Conservation (phyloP, 2,888 invertebrate genomes). For the Rapana venosa region DNA sequence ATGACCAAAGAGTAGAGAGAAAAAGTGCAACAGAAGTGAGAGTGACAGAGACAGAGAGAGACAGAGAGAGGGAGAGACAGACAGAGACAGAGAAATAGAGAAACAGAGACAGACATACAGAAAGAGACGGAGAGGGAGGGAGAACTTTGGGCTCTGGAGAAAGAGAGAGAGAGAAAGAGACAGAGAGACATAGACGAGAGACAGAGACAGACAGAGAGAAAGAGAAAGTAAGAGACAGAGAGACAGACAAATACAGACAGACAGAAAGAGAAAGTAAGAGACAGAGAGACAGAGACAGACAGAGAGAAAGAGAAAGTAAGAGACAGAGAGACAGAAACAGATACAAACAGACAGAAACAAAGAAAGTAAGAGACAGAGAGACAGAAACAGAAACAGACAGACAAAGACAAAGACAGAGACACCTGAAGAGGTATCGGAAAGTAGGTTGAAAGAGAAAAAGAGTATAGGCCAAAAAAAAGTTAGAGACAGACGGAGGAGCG, state of each 20-base stretch:
- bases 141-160: no score
- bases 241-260: neutral
- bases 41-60: neutral
- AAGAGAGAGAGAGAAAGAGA: neutral
- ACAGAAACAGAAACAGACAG: neutral
- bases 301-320: neutral
- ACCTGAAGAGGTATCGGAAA: neutral
- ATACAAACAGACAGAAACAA: neutral
- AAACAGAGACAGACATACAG: neutral
- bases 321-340: neutral
- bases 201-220: neutral
- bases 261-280: neutral
- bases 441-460: neutral
- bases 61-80: neutral
- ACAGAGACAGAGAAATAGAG: neutral
- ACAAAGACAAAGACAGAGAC: neutral
- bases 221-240: neutral
- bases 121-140: neutral
- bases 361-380: neutral
- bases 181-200: neutral
- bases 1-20: neutral
- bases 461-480: neutral
- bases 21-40: neutral
- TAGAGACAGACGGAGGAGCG: neutral
- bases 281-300: neutral